Base-by-base conservation (phyloP, 2,888 invertebrate genomes). In the Patella caerulea region DNA sequence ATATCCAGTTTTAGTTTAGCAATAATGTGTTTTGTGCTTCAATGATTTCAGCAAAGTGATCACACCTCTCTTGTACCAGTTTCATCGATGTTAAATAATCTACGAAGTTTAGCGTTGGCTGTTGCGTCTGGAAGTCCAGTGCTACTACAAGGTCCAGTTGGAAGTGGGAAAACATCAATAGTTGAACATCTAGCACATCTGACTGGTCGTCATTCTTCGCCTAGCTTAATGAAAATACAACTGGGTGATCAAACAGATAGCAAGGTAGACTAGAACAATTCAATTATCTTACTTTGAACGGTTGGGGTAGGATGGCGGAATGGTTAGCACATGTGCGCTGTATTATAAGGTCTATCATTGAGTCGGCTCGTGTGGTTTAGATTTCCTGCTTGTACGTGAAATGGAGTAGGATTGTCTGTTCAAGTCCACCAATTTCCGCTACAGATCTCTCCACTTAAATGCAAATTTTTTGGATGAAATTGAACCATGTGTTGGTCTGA, bases 241-340 rank as follows among this genome's bases (percentile, higher is more conserved):
- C 93, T 99, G 54, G 98, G 98, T 9, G 98, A 99, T 92, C 97
- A 99, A 92, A 97, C 97, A 2, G 99, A 99, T 91, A 96, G 97
- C 75, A 96, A 98, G 92, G 96, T 93, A 72, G 79, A 72, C 11
- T 65, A 17, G 53, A 17, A 15, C 56, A 79, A 45, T 45, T 45
- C 7, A 7, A 24, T 24, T 24, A 24, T 24, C 24, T 24, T 24
- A 24, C 24, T 24, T 24, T 24, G 24, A 24, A 24, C 24, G 24
- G 24, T 24, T 1, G 24, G 24, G 24, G 24, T 24, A 1, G 24
- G 24, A 24, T 24, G 24, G 24, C 24, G 24, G 24, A 24, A 24
- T 24, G 24, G 24, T 24, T 24, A 24, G 24, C 24, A 24, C 24
- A 9, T 45, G 45, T 7, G 4, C 45, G 7, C 7, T 9, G 9